phyloP scores from a whole-genome alignment of 2,113 vertebrate genomes.

The Perognathus longimembris region DNA sequence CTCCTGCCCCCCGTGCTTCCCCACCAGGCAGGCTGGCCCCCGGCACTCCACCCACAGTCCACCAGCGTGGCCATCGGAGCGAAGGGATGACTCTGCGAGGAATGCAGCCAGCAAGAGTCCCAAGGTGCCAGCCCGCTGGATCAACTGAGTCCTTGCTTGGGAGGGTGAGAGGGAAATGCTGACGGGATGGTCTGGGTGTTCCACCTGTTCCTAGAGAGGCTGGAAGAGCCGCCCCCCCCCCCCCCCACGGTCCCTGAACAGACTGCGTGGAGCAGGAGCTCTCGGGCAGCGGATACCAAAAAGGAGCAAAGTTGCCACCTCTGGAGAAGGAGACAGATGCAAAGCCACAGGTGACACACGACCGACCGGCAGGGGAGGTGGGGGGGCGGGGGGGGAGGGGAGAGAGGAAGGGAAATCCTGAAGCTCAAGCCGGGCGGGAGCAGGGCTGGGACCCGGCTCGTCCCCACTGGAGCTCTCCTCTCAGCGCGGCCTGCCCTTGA shows the following conservation, averaged over 20 bases:
- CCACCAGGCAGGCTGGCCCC: neutral
- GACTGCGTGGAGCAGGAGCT: neutral
- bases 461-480: neutral
- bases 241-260: fast-evolving
- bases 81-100: neutral
- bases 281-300: neutral
- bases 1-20: neutral
- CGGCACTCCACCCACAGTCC: fast-evolving
- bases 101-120: too few relatives aligned
- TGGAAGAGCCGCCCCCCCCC: fast-evolving
- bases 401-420: neutral
- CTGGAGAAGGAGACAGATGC: neutral
- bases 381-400: fast-evolving
- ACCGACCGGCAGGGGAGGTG: fast-evolving
- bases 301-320: neutral
- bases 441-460: fast-evolving
- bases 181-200: too few relatives aligned
- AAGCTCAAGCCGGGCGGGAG: neutral
- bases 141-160: neutral
- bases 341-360: neutral
- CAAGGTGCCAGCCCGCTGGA: too few relatives aligned
- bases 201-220: neutral
- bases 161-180: neutral
- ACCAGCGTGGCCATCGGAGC: neutral
- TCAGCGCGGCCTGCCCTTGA: fast-evolving